phyloP scores from a whole-genome alignment of 2,113 vertebrate genomes.

The Taxidea taxus region DNA sequence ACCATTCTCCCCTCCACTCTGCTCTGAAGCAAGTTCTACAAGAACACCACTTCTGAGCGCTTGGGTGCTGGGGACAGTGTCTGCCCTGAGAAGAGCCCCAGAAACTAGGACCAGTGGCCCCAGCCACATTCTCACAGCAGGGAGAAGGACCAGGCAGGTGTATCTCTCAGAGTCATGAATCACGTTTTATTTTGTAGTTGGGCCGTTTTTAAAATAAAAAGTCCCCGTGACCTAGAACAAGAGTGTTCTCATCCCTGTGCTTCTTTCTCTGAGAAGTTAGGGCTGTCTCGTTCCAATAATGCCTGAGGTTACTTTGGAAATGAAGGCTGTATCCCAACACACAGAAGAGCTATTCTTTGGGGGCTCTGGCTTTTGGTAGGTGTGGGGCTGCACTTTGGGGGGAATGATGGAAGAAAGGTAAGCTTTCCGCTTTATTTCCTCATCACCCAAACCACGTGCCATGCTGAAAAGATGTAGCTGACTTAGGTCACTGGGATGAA shows the following conservation, averaged over 20 bases:
- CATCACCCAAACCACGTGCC: not conserved
- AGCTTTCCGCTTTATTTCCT: not conserved
- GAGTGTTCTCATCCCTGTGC: not conserved
- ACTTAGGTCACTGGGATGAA: not conserved
- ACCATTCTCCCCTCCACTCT: rapidly evolving
- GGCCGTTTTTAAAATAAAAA: not conserved
- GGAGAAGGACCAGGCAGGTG: not conserved
- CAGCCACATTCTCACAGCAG: not conserved
- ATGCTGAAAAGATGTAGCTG: not conserved
- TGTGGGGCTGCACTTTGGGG: too few relatives aligned
- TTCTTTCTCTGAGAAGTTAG: not conserved
- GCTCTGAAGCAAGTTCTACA: not conserved
- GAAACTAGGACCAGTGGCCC: not conserved
- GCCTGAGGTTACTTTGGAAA: not conserved
- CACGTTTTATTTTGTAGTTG: not conserved
- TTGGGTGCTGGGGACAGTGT: not conserved
- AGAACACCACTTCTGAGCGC: too few relatives aligned
- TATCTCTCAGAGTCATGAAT: not conserved
- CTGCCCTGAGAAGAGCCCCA: not conserved
- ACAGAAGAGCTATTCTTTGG: not conserved
- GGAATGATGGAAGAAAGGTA: not conserved
- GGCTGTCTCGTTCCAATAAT: not conserved
- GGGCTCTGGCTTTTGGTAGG: not conserved
- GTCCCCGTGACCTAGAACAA: not conserved
- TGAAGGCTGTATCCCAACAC: not conserved